These are phyloP conservation scores for Aphelinus certus DNA, from an alignment of 1,140 invertebrate species.

Conservation along the genomic window DNA sequence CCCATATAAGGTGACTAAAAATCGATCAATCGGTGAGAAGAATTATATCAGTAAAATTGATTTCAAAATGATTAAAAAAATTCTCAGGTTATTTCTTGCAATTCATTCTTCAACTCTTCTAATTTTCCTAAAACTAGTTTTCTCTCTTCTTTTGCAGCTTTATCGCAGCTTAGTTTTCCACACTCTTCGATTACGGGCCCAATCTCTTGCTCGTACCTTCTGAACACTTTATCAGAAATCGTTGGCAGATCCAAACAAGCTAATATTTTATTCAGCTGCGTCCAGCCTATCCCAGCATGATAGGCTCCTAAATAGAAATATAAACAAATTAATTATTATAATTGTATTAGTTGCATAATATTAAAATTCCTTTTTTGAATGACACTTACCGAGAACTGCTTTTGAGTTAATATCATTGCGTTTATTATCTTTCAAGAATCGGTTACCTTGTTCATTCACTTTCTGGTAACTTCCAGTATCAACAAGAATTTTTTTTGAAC, in stretches of 20 bases:
- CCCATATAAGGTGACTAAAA: no score
- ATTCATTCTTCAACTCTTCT: no score
- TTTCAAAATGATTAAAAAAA: background rate
- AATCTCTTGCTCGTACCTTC: slow-evolving; percentile 24
- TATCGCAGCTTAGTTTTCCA: slow-evolving; percentile 16
- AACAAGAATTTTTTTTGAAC: background rate
- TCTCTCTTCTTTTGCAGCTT: slow-evolving; percentile 15
- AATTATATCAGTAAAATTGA: no score
- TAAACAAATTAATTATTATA: background rate
- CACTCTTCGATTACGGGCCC: slow-evolving; percentile 6
- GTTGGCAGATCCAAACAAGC: slow-evolving; percentile 23
- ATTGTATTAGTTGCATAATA: background rate
- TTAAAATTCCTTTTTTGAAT: background rate
- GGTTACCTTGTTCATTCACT: background rate
- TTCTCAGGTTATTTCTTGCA: background rate
- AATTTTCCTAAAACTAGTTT: slow-evolving; percentile 16
- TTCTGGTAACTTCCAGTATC: background rate
- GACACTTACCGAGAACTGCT: slow-evolving; percentile 11
- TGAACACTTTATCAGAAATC: slow-evolving; percentile 11
- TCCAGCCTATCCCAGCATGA: slow-evolving; percentile 18
- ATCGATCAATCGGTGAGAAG: no score
- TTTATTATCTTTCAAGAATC: background rate
- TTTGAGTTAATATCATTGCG: slow-evolving; percentile 5
- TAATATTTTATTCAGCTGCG: slow-evolving; percentile 25
- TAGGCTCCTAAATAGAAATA: background rate